Conservation (phyloP, 2,888 invertebrate genomes). For the Hydrotaea cyrtoneurina region DNA sequence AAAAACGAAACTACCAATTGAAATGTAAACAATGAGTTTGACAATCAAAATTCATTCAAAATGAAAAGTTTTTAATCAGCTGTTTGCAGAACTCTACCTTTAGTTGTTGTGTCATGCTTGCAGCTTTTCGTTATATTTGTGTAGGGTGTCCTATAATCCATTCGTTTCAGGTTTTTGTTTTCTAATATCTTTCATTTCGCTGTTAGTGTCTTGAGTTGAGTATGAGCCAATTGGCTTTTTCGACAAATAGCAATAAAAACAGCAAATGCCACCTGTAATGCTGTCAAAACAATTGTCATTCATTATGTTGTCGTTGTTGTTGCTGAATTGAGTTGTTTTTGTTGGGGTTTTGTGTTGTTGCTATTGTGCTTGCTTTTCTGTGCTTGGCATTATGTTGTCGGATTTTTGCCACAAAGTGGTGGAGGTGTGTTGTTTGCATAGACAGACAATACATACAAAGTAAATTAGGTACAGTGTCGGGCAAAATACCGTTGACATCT, state of each 20-base stretch:
- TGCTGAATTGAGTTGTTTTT: constrained; percentile 25
- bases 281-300: constrained; percentile 57
- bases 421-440: neutral
- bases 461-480: too few relatives aligned
- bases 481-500: neutral
- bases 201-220: constrained; percentile 47
- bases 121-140: too few relatives aligned
- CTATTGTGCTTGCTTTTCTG: neutral
- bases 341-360: constrained; percentile 22
- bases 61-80: too few relatives aligned
- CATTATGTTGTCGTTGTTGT: constrained; percentile 32
- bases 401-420: neutral
- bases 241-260: constrained; percentile 34
- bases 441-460: neutral
- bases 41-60: too few relatives aligned
- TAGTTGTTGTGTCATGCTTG: too few relatives aligned
- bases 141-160: neutral
- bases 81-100: too few relatives aligned
- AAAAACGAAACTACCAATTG: too few relatives aligned
- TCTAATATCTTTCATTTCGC: constrained; percentile 34
- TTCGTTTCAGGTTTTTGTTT: constrained; percentile 28
- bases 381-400: neutral
- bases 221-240: constrained; percentile 58
- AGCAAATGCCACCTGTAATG: constrained; percentile 64
- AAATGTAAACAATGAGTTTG: too few relatives aligned